These are phyloP conservation scores for Phaedon cochleariae DNA, from an alignment of 2,888 invertebrate species.

Conservation along the genomic window DNA sequence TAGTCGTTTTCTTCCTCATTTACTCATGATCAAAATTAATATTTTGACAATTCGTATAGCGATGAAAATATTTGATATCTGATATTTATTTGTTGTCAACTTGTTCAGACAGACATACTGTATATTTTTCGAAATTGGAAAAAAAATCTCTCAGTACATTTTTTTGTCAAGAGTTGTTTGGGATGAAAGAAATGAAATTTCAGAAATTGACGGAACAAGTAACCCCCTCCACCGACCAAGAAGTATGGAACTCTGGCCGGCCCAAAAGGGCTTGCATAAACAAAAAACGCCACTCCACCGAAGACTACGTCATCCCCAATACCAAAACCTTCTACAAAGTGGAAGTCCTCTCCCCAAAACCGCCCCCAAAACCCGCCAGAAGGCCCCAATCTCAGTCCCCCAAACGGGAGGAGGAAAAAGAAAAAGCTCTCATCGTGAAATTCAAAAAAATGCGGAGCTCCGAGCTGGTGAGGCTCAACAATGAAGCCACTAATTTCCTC, in stretches of 20 bases:
- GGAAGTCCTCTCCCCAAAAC: constrained; percentile 74
- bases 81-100: no score
- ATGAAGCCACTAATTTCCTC: constrained; percentile 89
- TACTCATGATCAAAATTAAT: no score
- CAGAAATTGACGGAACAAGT: constrained; percentile 47
- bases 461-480: constrained; percentile 78
- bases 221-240: constrained; percentile 38
- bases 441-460: constrained; percentile 78
- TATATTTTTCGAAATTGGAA: no score
- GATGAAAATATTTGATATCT: no score
- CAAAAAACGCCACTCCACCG: constrained; percentile 60
- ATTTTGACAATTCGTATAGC: no score
- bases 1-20: no score
- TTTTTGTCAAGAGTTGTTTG: no score
- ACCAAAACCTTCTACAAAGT: constrained; percentile 72
- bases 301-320: constrained; percentile 65
- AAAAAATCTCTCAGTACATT: no score
- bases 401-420: constrained; percentile 47
- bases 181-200: no score
- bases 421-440: constrained; percentile 67
- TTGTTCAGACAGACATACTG: no score
- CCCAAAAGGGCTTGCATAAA: constrained; percentile 56
- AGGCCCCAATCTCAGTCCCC: constrained; percentile 35
- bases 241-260: constrained; percentile 57
- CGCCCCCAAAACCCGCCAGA: constrained; percentile 62